These are phyloP conservation scores for Ptychodera flava DNA, from an alignment of 35 echinoderm and acorn worm genomes.

Conservation along the genomic window DNA sequence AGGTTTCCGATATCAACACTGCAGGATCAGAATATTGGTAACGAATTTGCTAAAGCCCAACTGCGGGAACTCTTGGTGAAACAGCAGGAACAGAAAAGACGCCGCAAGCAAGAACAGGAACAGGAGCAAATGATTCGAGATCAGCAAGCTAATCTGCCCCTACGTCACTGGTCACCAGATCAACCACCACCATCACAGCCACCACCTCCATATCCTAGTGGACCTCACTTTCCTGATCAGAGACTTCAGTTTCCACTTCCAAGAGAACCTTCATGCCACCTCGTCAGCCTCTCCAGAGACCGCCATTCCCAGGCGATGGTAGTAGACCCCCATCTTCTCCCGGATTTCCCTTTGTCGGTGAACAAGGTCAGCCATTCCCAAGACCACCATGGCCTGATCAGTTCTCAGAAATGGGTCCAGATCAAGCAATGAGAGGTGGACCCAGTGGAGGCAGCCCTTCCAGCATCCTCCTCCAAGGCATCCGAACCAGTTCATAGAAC, in stretches of 20 bases:
- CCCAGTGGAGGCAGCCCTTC: conserved; percentile 10
- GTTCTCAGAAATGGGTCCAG: background rate
- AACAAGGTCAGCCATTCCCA: background rate
- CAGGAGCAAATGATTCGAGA: conserved; percentile 6
- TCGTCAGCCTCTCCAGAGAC: background rate
- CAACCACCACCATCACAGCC: conserved; percentile 26
- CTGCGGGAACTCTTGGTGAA: conserved; percentile 55
- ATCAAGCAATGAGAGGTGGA: conserved; percentile 9
- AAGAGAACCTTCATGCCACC: background rate
- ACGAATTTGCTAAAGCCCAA: conserved; percentile 6
- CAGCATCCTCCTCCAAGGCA: conserved; percentile 24
- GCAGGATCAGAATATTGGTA: background rate
- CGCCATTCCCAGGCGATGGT: conserved; percentile 10
- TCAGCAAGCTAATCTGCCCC: conserved; percentile 1
- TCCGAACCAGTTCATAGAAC: conserved; percentile 85
- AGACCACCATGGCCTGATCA: conserved; percentile 1
- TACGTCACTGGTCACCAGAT: background rate
- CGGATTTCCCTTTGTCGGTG: conserved; percentile 17
- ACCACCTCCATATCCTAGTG: conserved; percentile 83
- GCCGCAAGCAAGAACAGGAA: conserved; percentile 30
- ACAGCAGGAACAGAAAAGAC: conserved; percentile 46
- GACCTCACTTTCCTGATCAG: background rate
- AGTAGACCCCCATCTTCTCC: conserved; percentile 1
- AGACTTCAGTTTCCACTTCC: background rate
- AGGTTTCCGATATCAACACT: background rate